These are phyloP conservation scores for Neoniphon sammara DNA, from an alignment of 2,797 vertebrate species.

Conservation along the genomic window DNA sequence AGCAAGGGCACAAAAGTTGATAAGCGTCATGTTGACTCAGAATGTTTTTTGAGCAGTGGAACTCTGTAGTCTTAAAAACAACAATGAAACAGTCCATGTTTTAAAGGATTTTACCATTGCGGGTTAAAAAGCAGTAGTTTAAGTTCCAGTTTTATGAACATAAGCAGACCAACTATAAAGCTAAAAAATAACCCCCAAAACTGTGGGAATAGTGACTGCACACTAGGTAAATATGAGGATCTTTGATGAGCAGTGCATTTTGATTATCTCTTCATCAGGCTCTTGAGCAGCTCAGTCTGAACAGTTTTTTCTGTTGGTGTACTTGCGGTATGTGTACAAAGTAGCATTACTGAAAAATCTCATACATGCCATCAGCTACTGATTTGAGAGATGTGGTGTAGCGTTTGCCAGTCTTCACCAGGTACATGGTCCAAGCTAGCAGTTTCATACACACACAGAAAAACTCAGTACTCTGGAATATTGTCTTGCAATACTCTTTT, in stretches of 20 bases:
- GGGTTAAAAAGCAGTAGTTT: neutral
- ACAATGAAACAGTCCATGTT: neutral
- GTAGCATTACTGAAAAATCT: neutral
- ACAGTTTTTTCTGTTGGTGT: neutral
- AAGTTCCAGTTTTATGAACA: neutral
- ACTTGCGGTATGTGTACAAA: neutral
- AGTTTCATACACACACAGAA: too few species aligned
- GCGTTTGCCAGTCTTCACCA: too few species aligned
- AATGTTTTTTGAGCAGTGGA: neutral
- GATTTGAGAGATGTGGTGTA: too few species aligned
- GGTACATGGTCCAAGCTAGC: too few species aligned
- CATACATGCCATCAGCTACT: neutral
- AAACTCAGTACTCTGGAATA: too few species aligned
- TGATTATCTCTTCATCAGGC: too few species aligned
- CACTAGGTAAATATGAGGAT: too few species aligned
- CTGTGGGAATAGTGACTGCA: too few species aligned
- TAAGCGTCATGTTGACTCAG: neutral
- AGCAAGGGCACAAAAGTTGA: neutral
- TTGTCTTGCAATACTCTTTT: too few species aligned
- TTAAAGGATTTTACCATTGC: neutral
- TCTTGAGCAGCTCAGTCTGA: neutral
- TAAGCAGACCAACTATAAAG: too few species aligned
- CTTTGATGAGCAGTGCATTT: too few species aligned
- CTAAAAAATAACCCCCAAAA: too few species aligned
- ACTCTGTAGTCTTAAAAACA: neutral